Conservation (phyloP, 37 sponge, comb jelly and placozoan genomes). For the Mnemiopsis leidyi region DNA sequence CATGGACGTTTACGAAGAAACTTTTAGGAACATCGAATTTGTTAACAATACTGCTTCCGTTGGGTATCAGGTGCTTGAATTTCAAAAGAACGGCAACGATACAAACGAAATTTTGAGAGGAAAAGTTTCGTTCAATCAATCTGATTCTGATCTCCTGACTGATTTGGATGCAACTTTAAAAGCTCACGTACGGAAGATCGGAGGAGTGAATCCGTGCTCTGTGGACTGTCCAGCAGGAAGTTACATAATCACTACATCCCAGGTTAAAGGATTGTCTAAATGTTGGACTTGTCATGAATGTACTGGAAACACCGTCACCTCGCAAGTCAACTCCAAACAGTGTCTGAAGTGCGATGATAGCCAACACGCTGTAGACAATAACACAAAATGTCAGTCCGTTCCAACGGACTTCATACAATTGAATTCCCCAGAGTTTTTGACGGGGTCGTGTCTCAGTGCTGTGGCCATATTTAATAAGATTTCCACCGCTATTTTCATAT, state of each 20-base stretch:
- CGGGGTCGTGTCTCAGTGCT: background rate
- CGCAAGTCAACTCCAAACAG: background rate
- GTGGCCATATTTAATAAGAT: background rate
- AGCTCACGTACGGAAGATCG: background rate
- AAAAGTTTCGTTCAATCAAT: background rate
- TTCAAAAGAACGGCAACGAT: background rate
- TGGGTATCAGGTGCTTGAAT: background rate
- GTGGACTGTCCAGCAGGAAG: background rate
- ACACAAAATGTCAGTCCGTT: background rate
- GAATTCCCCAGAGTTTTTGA: background rate
- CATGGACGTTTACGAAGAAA: background rate
- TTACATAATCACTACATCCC: background rate
- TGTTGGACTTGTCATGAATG: background rate
- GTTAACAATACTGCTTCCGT: background rate
- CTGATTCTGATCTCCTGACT: background rate
- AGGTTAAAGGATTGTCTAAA: background rate
- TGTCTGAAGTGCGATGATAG: background rate
- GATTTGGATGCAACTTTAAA: background rate
- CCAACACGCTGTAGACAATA: background rate
- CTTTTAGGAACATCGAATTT: background rate
- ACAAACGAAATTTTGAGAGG: background rate
- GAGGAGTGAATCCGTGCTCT: background rate
- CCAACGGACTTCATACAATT: background rate
- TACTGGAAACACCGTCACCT: background rate
- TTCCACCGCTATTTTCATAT: background rate